Percentiles rank a stretch among this genome's conserved stretches.
Conservation (phyloP, 2,888 invertebrate genomes). For the Scelioninae gen. 1 region DNA sequence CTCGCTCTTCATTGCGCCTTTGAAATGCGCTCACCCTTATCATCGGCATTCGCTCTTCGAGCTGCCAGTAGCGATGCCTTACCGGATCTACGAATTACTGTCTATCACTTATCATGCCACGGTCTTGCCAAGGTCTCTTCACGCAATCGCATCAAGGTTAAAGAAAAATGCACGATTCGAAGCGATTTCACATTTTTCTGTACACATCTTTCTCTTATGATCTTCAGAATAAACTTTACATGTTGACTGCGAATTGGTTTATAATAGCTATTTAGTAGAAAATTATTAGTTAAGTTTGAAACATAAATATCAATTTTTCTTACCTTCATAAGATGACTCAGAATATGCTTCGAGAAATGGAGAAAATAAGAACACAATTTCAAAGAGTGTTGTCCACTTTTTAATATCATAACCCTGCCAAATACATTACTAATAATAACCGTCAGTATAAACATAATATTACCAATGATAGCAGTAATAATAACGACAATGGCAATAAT, state of each 20-base stretch:
- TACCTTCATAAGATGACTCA: no score
- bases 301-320: no score
- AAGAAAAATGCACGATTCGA: slow-evolving; percentile 29
- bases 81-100: slow-evolving; percentile 64
- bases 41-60: slow-evolving; percentile 46
- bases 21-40: slow-evolving; percentile 54
- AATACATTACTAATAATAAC: slow-evolving; percentile 82
- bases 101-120: slow-evolving; percentile 58
- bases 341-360: no score
- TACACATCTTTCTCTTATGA: slow-evolving; percentile 25
- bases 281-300: no score
- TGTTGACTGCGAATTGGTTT: neutral
- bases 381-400: slow-evolving; percentile 75
- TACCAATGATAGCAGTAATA: slow-evolving; percentile 75
- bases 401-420: slow-evolving; percentile 84
- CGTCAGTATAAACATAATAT: slow-evolving; percentile 77
- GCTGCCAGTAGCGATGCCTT: slow-evolving; percentile 64
- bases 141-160: slow-evolving; percentile 42
- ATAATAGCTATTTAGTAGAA: no score
- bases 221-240: slow-evolving; percentile 8
- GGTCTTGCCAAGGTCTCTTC: slow-evolving; percentile 46
- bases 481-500: slow-evolving; percentile 76
- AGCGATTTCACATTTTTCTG: slow-evolving; percentile 17
- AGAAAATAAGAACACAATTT: neutral
- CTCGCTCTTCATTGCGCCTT: slow-evolving; percentile 66